Evolutionary conservation across 1,140 invertebrate species (phyloP), one percentile per base, ranked within the genome.

Genomic region (Sarcophaga peregrina): DNA sequence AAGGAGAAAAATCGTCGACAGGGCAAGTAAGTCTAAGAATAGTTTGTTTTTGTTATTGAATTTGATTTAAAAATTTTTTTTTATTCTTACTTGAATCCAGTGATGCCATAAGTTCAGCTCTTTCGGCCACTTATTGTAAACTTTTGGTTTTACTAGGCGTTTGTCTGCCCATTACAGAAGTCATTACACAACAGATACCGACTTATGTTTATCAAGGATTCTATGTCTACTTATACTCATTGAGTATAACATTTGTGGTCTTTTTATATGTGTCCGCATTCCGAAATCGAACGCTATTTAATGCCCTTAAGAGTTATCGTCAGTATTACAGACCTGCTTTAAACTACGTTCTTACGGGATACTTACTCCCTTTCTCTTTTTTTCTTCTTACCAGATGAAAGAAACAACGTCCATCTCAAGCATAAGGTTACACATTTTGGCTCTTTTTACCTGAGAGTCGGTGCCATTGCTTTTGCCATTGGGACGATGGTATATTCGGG

Each of bases 401-500:
- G 87, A 75, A 89, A 87, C 68, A 89, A 90, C 81, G 85, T 90
- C 9, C 87, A 88, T 75, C 83, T 88, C 0, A 90, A 90, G 81
- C 88, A 88, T 20, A 87, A 90, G 76, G 88, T 88, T 0, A 87
- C 87, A 7, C 93, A 95, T 87, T 96, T 95, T 85, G 97, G 96
- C 17, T 97, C 95, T 86, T 96, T 98, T 86, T 98, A 98, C 89
- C 92, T 98, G 5, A 92, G 97, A 84, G 95, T 97, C 75, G 97
- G 97, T 78, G 95, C 96, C 45, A 95, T 98, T 84, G 96, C 95
- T 50, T 98, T 98, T 89, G 97, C 97, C 46, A 92, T 98, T 83
- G 96, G 96, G 3, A 96, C 96, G 2, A 97, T 97, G 96, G 96
- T 98, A 10, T 97, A 97, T 91, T 96, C 96, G 86, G 96, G 96